These are phyloP conservation scores for Lasioglossum lativentre DNA, from an alignment of 2,888 invertebrate species.

Conservation along the genomic window DNA sequence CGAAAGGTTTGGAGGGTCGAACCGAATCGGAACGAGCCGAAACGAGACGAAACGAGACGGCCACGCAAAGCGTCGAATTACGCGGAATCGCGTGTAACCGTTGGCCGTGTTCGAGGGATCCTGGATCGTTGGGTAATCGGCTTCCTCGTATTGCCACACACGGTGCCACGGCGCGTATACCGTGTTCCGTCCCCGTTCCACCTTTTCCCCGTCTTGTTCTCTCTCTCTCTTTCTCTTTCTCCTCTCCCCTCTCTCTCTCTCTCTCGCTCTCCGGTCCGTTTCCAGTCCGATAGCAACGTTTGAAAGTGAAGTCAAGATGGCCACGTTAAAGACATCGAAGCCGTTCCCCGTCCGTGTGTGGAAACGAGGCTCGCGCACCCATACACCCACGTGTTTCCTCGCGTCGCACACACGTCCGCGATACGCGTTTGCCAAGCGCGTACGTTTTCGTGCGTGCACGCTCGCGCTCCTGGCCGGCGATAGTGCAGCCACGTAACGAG, in stretches of 20 bases:
- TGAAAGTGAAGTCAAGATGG: slow-evolving; percentile 81
- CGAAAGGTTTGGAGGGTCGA: not conserved
- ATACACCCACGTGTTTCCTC: slow-evolving; percentile 12
- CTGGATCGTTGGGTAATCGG: slow-evolving; percentile 79
- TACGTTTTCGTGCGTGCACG: slow-evolving; percentile 44
- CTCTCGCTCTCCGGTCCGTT: slow-evolving; percentile 35
- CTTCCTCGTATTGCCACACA: slow-evolving; percentile 81
- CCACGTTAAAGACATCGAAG: slow-evolving; percentile 68
- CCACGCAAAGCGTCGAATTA: slow-evolving; percentile 46
- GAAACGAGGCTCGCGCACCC: slow-evolving; percentile 23
- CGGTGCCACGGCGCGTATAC: slow-evolving; percentile 53
- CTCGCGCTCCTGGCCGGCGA: slow-evolving; percentile 55
- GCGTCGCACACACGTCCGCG: not conserved
- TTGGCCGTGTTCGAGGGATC: slow-evolving; percentile 63
- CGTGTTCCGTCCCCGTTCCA: slow-evolving; percentile 22
- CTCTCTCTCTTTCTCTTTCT: slow-evolving; percentile 16
- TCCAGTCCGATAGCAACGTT: slow-evolving; percentile 61
- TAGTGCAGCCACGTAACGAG: slow-evolving; percentile 77
- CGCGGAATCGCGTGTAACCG: slow-evolving; percentile 65
- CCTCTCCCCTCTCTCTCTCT: not conserved
- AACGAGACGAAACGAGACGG: not conserved
- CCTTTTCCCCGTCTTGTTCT: slow-evolving; percentile 22
- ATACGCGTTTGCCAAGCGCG: slow-evolving; percentile 15
- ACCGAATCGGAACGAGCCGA: not conserved
- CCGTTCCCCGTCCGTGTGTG: slow-evolving; percentile 11